Base-by-base conservation (phyloP, 2,113 vertebrate species). In the Pandion haliaetus region DNA sequence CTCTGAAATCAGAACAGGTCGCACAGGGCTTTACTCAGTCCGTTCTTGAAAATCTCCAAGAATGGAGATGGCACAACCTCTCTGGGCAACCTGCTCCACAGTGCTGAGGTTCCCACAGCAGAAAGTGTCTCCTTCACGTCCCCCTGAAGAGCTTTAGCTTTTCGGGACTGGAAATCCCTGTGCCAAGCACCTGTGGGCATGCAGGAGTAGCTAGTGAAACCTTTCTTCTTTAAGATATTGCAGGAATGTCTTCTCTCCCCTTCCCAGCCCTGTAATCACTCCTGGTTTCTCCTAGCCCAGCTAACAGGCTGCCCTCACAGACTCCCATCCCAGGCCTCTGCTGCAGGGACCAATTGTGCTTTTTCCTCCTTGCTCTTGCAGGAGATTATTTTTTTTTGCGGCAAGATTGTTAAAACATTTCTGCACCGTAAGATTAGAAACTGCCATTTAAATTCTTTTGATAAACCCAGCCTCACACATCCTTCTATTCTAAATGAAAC, bases 401-500 rank as follows among this genome's bases (percentile, higher is more conserved):
- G 25, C 63, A 38, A 88, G 85, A 67, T 36, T 65, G 52, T 93
- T 92, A 79, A 97, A 96, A 95, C 65, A 59, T 61, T 91, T 86
- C 94, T 97, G 88, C 47, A 36, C 40, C 0, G 1, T 74, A 65
- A 97, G 96, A 97, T 97, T 96, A 97, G 96, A 65, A 95, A 40
- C 36, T 82, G 77, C 65, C 86, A 57, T 82, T 88, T 59, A 20
- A 84, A 66, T 50, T 34, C 61, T 49, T 70, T 44, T 55, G 90
- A 95, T 94, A 94, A 97, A 84, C 40, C 28, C 52, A 88, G n/a
- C 42, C 86, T 82, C 94, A 77, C 54, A 97, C 95, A 95, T 97
- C 96, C 97, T 97, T 91, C 91, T 57, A 97, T 97, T 97, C 94
- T 95, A 17, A 38, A 40, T 5, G 57, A 82, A 94, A 96, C 96